Percentiles rank a stretch among this genome's conserved stretches.
Evolutionary conservation across 2,113 vertebrate genomes (phyloP).

Genomic region (Phalacrocorax carbo): DNA sequence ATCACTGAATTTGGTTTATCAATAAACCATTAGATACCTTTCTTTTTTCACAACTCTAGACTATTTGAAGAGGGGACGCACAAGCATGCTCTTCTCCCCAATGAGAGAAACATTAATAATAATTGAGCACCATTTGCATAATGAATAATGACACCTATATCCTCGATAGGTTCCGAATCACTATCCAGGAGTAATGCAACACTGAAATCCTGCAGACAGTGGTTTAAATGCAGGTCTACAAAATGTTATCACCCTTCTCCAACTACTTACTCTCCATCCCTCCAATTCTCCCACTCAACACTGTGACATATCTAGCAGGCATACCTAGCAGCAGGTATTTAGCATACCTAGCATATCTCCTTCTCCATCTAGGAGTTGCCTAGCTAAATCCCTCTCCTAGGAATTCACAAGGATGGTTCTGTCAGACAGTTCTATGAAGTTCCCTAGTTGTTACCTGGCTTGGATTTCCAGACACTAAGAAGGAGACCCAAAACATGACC

Average conservation of each 20-base stretch:
- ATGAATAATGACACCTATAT: neutral
- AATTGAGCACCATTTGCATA: neutral
- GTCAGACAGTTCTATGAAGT: no score
- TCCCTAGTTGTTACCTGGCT: neutral
- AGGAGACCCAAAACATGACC: neutral
- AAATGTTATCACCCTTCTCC: neutral
- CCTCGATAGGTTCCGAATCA: neutral
- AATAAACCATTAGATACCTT: neutral
- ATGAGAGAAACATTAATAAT: neutral
- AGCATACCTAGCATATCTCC: neutral
- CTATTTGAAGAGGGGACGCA: neutral
- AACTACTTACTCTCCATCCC: neutral
- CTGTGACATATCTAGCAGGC: neutral
- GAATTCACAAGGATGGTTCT: neutral
- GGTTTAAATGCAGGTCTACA: neutral
- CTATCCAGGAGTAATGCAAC: fast-evolving
- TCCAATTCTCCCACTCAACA: neutral
- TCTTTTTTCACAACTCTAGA: neutral
- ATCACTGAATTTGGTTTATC: neutral
- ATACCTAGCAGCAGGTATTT: neutral
- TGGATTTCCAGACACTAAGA: neutral
- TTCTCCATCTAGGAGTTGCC: neutral
- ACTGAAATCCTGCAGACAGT: neutral
- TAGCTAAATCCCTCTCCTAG: neutral
- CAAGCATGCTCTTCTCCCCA: neutral